A percentile compares a stretch with the other conserved stretches of the same genome.
These are phyloP conservation scores for Ptilodon capucinus DNA, from an alignment of 2,888 invertebrate species.

Conservation along the genomic window DNA sequence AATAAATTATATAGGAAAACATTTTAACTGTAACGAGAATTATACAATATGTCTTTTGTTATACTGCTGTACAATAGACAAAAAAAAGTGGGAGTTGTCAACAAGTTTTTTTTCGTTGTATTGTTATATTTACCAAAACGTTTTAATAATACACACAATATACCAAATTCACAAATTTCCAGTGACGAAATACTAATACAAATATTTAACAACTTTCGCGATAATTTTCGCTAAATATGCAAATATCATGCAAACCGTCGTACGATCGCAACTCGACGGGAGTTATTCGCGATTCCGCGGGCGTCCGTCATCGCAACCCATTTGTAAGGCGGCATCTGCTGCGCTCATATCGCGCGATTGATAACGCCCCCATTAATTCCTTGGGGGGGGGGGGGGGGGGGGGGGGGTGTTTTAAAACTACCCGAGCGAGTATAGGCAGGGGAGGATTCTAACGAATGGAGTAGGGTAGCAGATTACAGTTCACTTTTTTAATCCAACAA, in stretches of 20 bases:
- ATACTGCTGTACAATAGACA: no score
- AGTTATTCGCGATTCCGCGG: conserved; percentile 12
- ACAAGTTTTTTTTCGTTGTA: no score
- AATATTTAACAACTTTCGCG: conserved; percentile 7
- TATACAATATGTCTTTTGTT: no score
- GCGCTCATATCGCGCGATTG: conserved; percentile 50
- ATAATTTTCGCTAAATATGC: conserved; percentile 25
- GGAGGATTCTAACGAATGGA: no score
- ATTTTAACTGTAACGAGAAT: no score
- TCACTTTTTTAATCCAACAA: no score
- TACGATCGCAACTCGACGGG: conserved; percentile 17
- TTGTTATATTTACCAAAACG: no score
- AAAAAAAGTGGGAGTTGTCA: no score
- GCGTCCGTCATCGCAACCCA: conserved; percentile 30
- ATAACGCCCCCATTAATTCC: conserved; percentile 49
- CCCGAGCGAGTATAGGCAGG: conserved; percentile 3
- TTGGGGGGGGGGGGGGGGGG: conserved; percentile 15
- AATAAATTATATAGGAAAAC: no score
- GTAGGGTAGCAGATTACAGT: no score
- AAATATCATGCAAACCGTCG: conserved; percentile 27
- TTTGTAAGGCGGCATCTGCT: conserved; percentile 51
- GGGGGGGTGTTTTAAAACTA: conserved; percentile 21
- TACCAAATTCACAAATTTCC: background rate
- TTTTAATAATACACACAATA: background rate
- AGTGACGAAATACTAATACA: background rate